Conservation (phyloP, 2,113 vertebrate genomes). For the Narcine bancroftii region DNA sequence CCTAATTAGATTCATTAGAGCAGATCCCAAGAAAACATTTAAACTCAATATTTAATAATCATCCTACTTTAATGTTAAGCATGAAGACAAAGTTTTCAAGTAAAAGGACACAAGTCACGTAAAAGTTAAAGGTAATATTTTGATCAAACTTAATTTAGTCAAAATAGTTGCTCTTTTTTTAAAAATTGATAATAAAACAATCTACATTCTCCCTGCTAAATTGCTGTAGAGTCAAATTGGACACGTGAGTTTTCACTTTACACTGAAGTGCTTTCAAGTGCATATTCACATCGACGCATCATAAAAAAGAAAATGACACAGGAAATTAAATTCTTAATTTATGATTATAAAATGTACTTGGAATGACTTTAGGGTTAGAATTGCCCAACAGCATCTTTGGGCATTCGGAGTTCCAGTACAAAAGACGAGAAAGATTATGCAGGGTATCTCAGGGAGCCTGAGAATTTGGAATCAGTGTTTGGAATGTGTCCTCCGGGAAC, state of each 20-base stretch:
- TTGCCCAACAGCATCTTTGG: background rate
- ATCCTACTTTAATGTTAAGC: background rate
- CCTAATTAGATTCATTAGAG: background rate
- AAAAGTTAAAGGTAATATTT: background rate
- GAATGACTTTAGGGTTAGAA: background rate
- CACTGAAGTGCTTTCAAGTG: background rate
- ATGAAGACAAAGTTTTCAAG: background rate
- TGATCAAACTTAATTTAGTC: background rate
- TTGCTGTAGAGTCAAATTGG: background rate
- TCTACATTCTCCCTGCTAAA: no score
- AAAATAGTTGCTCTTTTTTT: background rate
- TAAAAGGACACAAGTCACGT: background rate
- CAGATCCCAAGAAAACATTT: background rate
- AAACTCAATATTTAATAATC: constrained; percentile 11
- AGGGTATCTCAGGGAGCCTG: no score
- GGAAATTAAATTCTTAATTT: background rate
- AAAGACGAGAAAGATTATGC: no score
- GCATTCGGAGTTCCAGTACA: background rate
- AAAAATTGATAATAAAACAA: no score
- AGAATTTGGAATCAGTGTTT: no score
- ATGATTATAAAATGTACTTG: background rate
- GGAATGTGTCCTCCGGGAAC: no score
- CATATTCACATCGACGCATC: background rate
- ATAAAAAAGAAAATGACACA: background rate
- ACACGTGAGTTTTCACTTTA: background rate